A percentile compares a stretch with the other conserved stretches of the same genome.
These are phyloP conservation scores for Daktulosphaira vitifoliae DNA, from an alignment of 1,140 invertebrate species.

Conservation along the genomic window DNA sequence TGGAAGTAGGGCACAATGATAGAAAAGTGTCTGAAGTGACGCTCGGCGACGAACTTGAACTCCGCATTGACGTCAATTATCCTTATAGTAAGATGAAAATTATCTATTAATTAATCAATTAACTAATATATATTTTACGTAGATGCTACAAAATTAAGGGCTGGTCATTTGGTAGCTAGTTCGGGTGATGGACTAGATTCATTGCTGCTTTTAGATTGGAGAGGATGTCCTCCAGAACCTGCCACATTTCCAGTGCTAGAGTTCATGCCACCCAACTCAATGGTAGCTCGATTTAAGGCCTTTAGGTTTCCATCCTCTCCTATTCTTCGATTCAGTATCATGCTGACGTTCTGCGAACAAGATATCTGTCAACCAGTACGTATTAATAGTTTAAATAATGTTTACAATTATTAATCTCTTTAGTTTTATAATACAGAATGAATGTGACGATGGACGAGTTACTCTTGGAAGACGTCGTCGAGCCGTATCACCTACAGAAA, in stretches of 20 bases:
- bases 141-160: conserved; percentile 50
- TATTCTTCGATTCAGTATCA: conserved; percentile 56
- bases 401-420: not conserved
- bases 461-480: conserved; percentile 43
- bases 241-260: conserved; percentile 48
- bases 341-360: conserved; percentile 57
- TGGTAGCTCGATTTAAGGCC: conserved; percentile 49
- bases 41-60: conserved; percentile 45
- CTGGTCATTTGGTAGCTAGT: conserved; percentile 49
- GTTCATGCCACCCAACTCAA: conserved; percentile 43
- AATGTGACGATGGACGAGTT: conserved; percentile 40
- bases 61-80: conserved; percentile 45
- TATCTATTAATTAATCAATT: not conserved
- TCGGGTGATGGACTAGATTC: conserved; percentile 47
- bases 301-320: conserved; percentile 63
- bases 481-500: conserved; percentile 10
- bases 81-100: conserved; percentile 42
- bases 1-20: conserved; percentile 37
- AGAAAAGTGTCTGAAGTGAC: conserved; percentile 40
- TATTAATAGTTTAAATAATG: not conserved
- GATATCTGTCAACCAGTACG: conserved; percentile 49
- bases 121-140: too few species aligned
- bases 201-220: conserved; percentile 47
- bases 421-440: conserved; percentile 38
- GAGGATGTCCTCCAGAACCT: conserved; percentile 50